Evolutionary conservation across 2,797 vertebrate genomes (phyloP), one percentile per base, ranked within the genome.

Genomic region (Rhinogobio ventralis): DNA sequence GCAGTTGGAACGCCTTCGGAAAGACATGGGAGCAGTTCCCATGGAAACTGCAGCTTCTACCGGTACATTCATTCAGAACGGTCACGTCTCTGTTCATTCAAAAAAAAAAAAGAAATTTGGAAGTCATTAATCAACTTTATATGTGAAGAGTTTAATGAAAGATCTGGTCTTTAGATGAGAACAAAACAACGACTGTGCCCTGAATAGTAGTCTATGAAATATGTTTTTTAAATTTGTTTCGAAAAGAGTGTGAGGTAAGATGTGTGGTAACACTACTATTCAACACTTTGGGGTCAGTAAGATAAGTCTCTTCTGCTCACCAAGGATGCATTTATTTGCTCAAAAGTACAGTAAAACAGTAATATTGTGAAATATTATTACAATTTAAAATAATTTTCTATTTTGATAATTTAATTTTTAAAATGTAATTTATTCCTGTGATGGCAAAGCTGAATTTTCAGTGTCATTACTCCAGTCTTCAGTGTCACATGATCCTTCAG

Each of bases 1-100:
- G 74, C 97, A 99, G 88, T 91, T 99, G 90, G 95, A 97, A 51
- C 95, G 92, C 2, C 94, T 99, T 45, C 93, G 90, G 87, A 96
- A 94, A 83, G 98, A 99, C 88, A 95, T 98, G 95, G 97, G 95
- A 39, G 93, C 94, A 0, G 92, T 97, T 14, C 75, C 93, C 79
- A 90, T 97, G 94, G 93, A 94, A 81, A 85, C 93, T 1, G 87
- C 85, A 60, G 42, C 64, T 25, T 42, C 74, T 20, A 57, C 69
- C 3, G 85, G 88, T 87, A 82, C 76, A 62, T 68, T 79, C 83
- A 85, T 79, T 79, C 53, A 85, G 83, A 79, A 62, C 67, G 0
- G 53, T 72, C 83, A 71, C 30, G 25, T 62, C 20, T 66, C 73
- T 68, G 30, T 74, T 72, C 53, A 84, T 85, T 72, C 36, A 83